Conservation (phyloP, 64 coral and sea anemone genomes). For the Pachyseris speciosa region DNA sequence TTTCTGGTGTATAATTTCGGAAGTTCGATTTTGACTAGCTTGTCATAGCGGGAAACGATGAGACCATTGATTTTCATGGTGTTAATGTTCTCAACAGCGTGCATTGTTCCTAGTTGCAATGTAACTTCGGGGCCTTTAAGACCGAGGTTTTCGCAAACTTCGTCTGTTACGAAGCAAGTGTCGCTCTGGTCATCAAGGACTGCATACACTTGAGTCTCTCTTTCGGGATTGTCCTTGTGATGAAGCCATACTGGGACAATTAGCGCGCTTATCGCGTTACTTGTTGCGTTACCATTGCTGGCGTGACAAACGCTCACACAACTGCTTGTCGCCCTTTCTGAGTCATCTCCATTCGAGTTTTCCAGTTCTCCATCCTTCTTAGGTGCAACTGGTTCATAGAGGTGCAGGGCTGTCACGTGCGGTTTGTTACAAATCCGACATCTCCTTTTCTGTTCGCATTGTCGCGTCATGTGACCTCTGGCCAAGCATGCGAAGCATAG, state of each 20-base stretch:
- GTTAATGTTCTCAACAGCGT: slow-evolving; percentile 50
- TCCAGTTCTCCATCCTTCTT: no score
- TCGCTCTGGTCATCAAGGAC: slow-evolving; percentile 80
- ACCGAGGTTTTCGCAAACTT: background rate
- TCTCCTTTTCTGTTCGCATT: slow-evolving; percentile 32
- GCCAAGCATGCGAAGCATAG: slow-evolving; percentile 23
- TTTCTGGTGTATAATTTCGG: slow-evolving; percentile 58
- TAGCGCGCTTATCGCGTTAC: slow-evolving; percentile 48
- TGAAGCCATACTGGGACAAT: slow-evolving; percentile 74
- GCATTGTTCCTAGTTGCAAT: slow-evolving; percentile 82
- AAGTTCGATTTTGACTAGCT: slow-evolving; percentile 18
- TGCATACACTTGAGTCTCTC: slow-evolving; percentile 37
- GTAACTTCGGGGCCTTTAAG: slow-evolving; percentile 49
- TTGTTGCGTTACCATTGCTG: no score
- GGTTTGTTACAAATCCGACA: slow-evolving; percentile 49
- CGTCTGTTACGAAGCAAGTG: slow-evolving; percentile 71
- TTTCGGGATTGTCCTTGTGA: slow-evolving; percentile 48
- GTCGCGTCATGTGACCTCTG: slow-evolving; percentile 22
- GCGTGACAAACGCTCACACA: slow-evolving; percentile 12
- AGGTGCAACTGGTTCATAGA: no score
- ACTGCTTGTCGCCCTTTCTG: slow-evolving; percentile 56
- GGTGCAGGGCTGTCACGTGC: slow-evolving; percentile 33
- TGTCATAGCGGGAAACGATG: slow-evolving; percentile 32
- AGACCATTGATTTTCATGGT: slow-evolving; percentile 64
- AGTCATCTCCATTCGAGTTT: no score